Conservation (phyloP, 2,888 invertebrate species). For the Drosophila diplacantha region DNA sequence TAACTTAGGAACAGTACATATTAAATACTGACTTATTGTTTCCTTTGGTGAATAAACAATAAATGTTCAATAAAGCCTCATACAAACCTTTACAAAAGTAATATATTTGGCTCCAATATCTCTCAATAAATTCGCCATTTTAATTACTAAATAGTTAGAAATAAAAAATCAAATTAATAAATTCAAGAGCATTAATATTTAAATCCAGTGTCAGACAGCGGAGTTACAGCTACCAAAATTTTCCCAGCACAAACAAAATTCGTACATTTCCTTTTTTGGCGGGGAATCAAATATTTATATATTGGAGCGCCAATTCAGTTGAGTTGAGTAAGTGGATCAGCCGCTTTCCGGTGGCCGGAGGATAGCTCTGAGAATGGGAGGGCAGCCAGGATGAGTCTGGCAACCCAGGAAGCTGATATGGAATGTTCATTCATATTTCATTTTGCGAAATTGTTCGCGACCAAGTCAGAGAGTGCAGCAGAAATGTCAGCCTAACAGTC, state of each 20-base stretch:
- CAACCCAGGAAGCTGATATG: constrained; percentile 75
- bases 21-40: neutral
- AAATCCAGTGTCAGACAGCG: constrained; percentile 30
- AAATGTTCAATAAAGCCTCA: too few species aligned
- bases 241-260: neutral
- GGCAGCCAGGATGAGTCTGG: constrained; percentile 33
- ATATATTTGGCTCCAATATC: too few species aligned
- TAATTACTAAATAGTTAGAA: constrained; percentile 18
- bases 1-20: neutral
- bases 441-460: constrained; percentile 67
- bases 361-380: neutral
- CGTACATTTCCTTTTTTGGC: neutral
- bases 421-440: constrained; percentile 76
- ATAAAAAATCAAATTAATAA: constrained; percentile 40
- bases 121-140: constrained; percentile 18
- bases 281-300: constrained; percentile 61
- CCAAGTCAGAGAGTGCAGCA: constrained; percentile 41
- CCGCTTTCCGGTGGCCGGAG: constrained; percentile 1
- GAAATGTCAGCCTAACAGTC: constrained; percentile 42
- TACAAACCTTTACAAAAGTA: neutral
- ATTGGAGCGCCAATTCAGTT: constrained; percentile 52
- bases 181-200: constrained; percentile 54
- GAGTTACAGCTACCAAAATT: neutral
- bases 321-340: constrained; percentile 30
- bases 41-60: too few species aligned